Base-by-base conservation (phyloP, 2,888 invertebrate species). In the Eubasilissa splendida region DNA sequence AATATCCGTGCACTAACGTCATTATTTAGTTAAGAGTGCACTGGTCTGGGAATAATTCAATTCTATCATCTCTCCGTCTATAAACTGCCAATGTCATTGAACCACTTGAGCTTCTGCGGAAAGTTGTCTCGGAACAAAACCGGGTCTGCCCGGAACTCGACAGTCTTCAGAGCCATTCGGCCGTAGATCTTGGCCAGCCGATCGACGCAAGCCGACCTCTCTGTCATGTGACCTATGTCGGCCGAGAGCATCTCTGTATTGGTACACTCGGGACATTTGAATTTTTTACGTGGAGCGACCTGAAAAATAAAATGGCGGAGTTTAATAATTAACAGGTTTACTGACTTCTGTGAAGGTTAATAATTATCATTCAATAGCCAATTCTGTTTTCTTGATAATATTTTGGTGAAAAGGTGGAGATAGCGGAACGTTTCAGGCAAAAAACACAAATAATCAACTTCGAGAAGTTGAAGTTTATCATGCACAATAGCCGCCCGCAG, bases 141-240 rank as follows among this genome's bases (percentile, higher is more conserved):
- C 0, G 99, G 98, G 90, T 99, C 99, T 0, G 97, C 98, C 68
- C 99, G 90, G 88, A 97, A 99, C 89, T 99, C 98, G 0, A 98
- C 95, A 0, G 95, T 92, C 85, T 93, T 93, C 10, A 99, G 89
- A 0, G 98, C 97, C 96, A 98, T 97, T 60, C 92, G 92, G 0
- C 96, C 96, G 88, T 96, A 98, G 31, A 95, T 92, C 75, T 92
- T 90, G 0, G 96, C 92, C 87, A 96, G 95, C 0, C 90, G 88
- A 87, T 96, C 96, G 60, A 99, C 95, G 87, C 98, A 99, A 50
- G 95, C 94, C 0, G 98, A 97, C 4, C 99, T 91, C 87, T 96
- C 96, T 3, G 96, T 93, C 97, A 99, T 97, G 87, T 99, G 98
- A 53, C 95, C 94, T 54, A 96, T 92, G 89, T 97, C 97, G 0